A percentile compares a stretch with the other conserved stretches of the same genome.
Evolutionary conservation across 2,888 invertebrate genomes (phyloP).

Genomic region (Orchesella flavescens): DNA sequence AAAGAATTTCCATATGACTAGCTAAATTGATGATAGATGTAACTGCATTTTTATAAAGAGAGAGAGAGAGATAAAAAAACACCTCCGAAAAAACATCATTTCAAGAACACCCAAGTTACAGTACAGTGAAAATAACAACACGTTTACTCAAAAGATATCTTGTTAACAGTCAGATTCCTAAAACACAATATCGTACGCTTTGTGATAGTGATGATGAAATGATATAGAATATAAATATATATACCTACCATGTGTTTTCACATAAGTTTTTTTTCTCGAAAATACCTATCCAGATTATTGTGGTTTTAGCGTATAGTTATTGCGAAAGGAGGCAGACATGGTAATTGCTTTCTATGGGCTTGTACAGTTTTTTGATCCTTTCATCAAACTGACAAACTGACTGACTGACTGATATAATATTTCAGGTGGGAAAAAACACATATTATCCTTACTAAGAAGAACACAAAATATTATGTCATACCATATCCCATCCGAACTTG

Average conservation of each 20-base stretch:
- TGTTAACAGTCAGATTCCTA: no score
- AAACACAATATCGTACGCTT: no score
- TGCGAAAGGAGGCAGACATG: not conserved
- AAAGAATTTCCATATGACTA: conserved; percentile 42
- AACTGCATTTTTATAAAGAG: conserved; percentile 52
- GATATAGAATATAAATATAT: not conserved
- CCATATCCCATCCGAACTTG: not conserved
- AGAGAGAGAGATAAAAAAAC: not conserved
- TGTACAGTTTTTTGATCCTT: conserved; percentile 19
- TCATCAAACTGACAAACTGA: conserved; percentile 53
- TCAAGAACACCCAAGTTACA: no score
- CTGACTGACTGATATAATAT: conserved; percentile 56
- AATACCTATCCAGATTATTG: no score
- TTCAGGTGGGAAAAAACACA: conserved; percentile 38
- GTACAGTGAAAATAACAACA: no score
- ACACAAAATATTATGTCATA: not conserved
- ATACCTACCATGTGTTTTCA: not conserved
- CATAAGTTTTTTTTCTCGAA: no score
- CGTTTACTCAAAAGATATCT: no score
- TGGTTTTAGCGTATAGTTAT: no score
- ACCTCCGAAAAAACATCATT: conserved; percentile 4
- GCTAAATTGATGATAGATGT: conserved; percentile 21
- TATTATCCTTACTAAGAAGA: not conserved
- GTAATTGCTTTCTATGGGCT: conserved; percentile 37
- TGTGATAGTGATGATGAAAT: no score